Percentiles rank a stretch among this genome's conserved stretches.
Conservation (phyloP, 2,797 vertebrate genomes). For the Notolepis coatsorum region DNA sequence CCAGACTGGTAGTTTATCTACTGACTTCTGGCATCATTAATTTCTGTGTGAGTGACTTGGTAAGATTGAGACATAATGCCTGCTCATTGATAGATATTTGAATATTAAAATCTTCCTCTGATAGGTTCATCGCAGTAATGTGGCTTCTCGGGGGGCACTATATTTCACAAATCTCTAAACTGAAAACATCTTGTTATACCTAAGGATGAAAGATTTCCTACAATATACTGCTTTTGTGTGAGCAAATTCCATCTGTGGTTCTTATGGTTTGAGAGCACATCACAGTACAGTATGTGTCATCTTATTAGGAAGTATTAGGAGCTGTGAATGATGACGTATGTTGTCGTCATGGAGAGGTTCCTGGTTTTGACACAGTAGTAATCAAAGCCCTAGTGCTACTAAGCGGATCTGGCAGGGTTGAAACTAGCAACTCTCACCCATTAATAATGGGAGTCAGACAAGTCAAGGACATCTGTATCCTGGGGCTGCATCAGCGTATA, state of each 20-base stretch:
- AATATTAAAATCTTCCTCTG: constrained; percentile 70
- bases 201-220: background rate
- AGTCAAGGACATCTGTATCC: constrained; percentile 64
- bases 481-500: constrained; percentile 61
- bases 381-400: constrained; percentile 2
- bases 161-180: background rate
- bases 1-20: constrained; percentile 87
- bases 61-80: constrained; percentile 78
- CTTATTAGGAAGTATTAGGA: background rate
- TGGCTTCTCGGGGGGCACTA: background rate
- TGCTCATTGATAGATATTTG: constrained; percentile 77
- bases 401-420: constrained; percentile 36
- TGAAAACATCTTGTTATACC: background rate
- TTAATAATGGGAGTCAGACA: constrained; percentile 60
- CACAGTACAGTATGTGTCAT: background rate
- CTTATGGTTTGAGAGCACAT: background rate
- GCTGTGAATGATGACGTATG: background rate
- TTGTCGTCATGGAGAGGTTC: background rate
- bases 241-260: too few relatives aligned
- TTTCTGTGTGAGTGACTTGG: constrained; percentile 83
- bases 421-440: constrained; percentile 37
- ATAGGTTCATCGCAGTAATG: background rate
- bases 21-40: constrained; percentile 81
- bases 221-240: too few relatives aligned
- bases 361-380: background rate